Conservation (phyloP, 2,797 vertebrate genomes). For the Bovichtus variegatus region DNA sequence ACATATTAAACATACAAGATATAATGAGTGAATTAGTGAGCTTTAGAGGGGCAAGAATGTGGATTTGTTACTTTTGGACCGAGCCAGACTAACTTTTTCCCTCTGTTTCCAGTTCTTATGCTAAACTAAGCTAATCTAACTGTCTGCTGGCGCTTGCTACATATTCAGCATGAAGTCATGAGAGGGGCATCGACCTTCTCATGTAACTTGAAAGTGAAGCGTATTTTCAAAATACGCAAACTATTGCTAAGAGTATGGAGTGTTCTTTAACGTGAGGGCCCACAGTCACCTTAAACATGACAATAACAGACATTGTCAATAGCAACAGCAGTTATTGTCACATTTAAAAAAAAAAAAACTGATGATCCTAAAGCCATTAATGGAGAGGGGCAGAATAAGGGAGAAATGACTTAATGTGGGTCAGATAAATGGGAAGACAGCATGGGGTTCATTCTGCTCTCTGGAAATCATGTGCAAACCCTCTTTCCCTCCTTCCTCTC, state of each 20-base stretch:
- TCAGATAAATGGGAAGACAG: slow-evolving; percentile 71
- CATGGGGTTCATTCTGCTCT: slow-evolving; percentile 65
- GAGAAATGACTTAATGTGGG: slow-evolving; percentile 70
- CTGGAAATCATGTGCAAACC: slow-evolving; percentile 66
- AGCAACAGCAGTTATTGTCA: neutral
- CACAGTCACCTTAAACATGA: slow-evolving; percentile 15
- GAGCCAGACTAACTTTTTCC: neutral
- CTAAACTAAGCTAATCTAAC: neutral
- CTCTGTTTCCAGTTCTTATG: neutral
- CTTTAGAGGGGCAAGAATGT: no score
- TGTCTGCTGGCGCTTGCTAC: neutral
- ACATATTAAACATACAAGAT: neutral
- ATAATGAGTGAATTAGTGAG: neutral
- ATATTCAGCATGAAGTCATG: neutral
- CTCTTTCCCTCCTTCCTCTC: slow-evolving; percentile 71
- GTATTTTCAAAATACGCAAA: neutral
- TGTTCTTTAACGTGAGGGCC: slow-evolving; percentile 10
- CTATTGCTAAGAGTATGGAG: neutral
- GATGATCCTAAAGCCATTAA: slow-evolving; percentile 42
- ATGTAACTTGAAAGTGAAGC: neutral
- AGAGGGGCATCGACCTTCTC: neutral
- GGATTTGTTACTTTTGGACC: neutral
- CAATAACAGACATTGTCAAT: slow-evolving; percentile 22
- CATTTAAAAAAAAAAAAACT: slow-evolving; percentile 42
- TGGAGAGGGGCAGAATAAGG: slow-evolving; percentile 19